Conservation (phyloP, 1,140 invertebrate species). For the Propsilocerus akamusi region DNA sequence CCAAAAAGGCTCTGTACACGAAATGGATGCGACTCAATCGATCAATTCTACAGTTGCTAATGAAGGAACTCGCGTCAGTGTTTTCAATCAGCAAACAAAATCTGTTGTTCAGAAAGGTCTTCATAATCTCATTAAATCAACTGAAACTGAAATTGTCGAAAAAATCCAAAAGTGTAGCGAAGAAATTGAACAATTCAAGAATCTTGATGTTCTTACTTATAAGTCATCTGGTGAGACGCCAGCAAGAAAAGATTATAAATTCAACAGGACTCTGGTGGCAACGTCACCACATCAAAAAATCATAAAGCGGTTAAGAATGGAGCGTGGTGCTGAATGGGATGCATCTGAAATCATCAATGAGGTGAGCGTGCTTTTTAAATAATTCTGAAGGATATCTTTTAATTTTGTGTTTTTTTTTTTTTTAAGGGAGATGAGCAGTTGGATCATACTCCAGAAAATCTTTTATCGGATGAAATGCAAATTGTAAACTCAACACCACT, state of each 20-base stretch:
- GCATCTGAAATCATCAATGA: too few species aligned
- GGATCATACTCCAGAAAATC: too few species aligned
- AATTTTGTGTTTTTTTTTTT: too few species aligned
- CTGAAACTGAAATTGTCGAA: not conserved
- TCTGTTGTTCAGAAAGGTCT: not conserved
- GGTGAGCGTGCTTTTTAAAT: too few species aligned
- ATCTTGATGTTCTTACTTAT: conserved; percentile 6
- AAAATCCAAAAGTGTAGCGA: not conserved
- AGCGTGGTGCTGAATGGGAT: conserved; percentile 19
- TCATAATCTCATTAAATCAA: not conserved
- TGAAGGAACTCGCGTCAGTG: conserved; percentile 7
- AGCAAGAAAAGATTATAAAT: conserved; percentile 34
- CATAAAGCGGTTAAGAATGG: conserved; percentile 32
- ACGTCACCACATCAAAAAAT: conserved; percentile 51
- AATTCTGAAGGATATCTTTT: too few species aligned
- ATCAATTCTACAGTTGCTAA: conserved; percentile 11
- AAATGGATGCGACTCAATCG: not conserved
- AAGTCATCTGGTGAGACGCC: conserved; percentile 35
- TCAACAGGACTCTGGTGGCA: conserved; percentile 32
- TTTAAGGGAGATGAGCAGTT: too few species aligned
- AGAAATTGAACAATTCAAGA: conserved; percentile 14
- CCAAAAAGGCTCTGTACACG: not conserved
- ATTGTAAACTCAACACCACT: too few species aligned
- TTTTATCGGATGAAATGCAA: too few species aligned
- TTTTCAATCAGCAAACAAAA: not conserved